Evolutionary conservation across 2,797 vertebrate genomes (phyloP).

Genomic region (Hydrocynus forskahlii): DNA sequence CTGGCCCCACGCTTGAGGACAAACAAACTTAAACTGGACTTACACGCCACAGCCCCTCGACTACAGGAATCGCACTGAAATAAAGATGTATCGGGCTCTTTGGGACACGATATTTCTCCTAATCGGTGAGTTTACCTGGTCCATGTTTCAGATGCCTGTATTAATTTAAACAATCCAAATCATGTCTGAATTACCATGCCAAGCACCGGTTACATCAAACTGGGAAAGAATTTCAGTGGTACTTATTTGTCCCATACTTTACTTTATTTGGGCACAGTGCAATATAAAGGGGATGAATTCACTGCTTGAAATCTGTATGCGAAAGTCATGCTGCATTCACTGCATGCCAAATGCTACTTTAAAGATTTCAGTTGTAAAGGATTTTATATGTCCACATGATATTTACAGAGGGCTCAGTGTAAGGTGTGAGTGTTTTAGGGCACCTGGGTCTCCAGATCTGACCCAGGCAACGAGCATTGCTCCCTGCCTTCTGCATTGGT

Average conservation of each 20-base stretch:
- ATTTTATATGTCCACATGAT: too few relatives aligned
- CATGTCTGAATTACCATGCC: not conserved
- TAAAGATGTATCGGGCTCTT: slow-evolving; percentile 57
- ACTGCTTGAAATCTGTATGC: too few relatives aligned
- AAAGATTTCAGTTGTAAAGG: too few relatives aligned
- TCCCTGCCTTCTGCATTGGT: not conserved
- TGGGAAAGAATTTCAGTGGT: not conserved
- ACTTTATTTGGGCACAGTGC: too few relatives aligned
- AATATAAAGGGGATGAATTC: too few relatives aligned
- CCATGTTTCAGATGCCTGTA: not conserved
- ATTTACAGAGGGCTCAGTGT: not conserved
- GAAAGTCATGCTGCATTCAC: too few relatives aligned
- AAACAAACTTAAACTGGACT: slow-evolving; percentile 21
- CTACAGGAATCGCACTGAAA: not conserved
- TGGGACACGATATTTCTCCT: slow-evolving; percentile 61
- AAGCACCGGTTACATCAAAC: not conserved
- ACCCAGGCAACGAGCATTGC: not conserved
- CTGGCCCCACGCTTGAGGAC: slow-evolving; percentile 12
- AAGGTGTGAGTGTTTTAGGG: not conserved
- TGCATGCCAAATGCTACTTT: too few relatives aligned
- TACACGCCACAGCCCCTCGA: slow-evolving; percentile 5
- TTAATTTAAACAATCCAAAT: not conserved
- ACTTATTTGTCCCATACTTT: too few relatives aligned
- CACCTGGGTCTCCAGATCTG: not conserved
- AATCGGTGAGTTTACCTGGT: slow-evolving; percentile 47